Evolutionary conservation across 2,113 vertebrate species (phyloP).

Genomic region (Macquaria australasica): DNA sequence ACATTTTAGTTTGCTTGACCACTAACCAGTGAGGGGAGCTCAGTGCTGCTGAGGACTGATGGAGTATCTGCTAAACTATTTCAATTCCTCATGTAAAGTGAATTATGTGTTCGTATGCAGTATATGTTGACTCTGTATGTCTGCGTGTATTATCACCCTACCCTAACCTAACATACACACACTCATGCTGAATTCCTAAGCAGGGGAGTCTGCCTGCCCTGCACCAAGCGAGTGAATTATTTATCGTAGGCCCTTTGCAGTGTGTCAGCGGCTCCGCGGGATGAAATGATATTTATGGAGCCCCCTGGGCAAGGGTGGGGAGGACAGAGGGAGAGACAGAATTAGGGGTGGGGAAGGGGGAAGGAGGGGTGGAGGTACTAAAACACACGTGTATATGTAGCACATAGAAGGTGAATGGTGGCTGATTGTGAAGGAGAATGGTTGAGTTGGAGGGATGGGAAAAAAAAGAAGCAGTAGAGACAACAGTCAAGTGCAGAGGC

Average conservation of each 20-base stretch:
- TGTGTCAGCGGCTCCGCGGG: constrained; percentile 83
- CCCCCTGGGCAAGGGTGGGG: constrained; percentile 81
- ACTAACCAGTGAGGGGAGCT: background rate
- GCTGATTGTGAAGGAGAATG: constrained; percentile 1
- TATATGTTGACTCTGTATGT: constrained; percentile 38
- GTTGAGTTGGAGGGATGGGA: background rate
- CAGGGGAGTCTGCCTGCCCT: constrained; percentile 76
- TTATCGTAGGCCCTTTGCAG: constrained; percentile 84
- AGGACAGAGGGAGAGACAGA: constrained; percentile 66
- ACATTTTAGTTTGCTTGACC: constrained; percentile 22
- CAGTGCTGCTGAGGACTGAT: constrained; percentile 12
- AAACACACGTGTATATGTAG: constrained; percentile 53
- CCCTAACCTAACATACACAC: constrained; percentile 66
- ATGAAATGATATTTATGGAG: constrained; percentile 89
- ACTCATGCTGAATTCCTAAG: constrained; percentile 80
- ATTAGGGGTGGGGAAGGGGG: constrained; percentile 53
- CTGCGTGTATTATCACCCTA: constrained; percentile 46
- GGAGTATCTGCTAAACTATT: constrained; percentile 6
- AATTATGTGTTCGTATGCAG: constrained; percentile 20
- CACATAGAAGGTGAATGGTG: constrained; percentile 34
- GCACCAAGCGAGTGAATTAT: constrained; percentile 83
- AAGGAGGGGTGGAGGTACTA: constrained; percentile 28
- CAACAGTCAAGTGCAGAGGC: constrained; percentile 12
- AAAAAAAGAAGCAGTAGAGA: background rate
- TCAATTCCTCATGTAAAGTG: constrained; percentile 33